Evolutionary conservation across 2,888 invertebrate species (phyloP).

Genomic region (Noctuana brunneofusca): DNA sequence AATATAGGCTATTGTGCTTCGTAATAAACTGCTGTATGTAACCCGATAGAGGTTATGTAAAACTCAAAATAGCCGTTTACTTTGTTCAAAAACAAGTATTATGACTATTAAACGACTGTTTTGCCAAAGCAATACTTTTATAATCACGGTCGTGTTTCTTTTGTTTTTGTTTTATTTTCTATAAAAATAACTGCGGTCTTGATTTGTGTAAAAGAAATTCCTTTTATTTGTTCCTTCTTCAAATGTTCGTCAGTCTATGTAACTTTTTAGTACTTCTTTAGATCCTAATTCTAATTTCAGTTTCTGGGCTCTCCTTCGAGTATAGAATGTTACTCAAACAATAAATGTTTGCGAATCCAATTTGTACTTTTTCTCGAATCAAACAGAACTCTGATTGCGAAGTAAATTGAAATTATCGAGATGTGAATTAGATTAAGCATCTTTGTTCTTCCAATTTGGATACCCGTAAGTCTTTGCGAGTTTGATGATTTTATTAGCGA

Average conservation of each 20-base stretch:
- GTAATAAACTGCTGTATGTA: neutral
- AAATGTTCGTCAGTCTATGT: neutral
- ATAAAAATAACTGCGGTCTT: no score
- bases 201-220: no score
- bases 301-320: neutral
- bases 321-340: slow-evolving; percentile 35
- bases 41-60: neutral
- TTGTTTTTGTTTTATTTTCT: no score
- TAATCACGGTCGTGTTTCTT: no score
- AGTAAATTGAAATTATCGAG: slow-evolving; percentile 29
- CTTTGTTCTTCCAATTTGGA: slow-evolving; percentile 23
- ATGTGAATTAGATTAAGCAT: slow-evolving; percentile 25
- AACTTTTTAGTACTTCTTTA: neutral
- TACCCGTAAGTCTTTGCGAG: neutral
- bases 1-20: slow-evolving; percentile 15
- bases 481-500: slow-evolving; percentile 8
- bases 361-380: slow-evolving; percentile 40
- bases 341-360: slow-evolving; percentile 42
- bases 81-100: no score
- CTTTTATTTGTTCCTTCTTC: no score
- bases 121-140: no score
- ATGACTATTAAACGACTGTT: no score
- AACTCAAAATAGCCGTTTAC: neutral
- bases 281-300: neutral
- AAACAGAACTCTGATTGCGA: slow-evolving; percentile 41